Base-by-base conservation (phyloP, 2,113 vertebrate genomes). In the Podilymbus podiceps region DNA sequence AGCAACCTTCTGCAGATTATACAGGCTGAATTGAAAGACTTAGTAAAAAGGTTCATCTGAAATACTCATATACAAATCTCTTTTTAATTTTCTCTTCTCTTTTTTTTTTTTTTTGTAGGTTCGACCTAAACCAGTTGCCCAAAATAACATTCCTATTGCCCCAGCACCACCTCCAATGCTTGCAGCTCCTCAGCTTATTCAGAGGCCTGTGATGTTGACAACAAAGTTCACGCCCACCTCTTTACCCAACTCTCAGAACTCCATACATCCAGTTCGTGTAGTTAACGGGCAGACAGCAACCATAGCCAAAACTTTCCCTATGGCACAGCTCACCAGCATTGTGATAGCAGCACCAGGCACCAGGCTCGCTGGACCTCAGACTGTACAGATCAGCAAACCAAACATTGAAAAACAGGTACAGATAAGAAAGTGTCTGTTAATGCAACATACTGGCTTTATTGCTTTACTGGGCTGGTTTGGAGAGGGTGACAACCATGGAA, bases 141-240 rank as follows among this genome's bases (percentile, higher is more conserved):
- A 99, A 97, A 99, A 99, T 97, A 99, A 99, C 92, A 98, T 99
- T 96, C 99, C 99, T 96, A 99, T 99, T 62, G 99, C 99, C 85
- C 99, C 99, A 66, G 99, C 99, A 44, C 99, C 99, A 62, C 99
- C 99, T 91, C 99, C 99, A 64, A 99, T 99, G 99, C 99, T 99
- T 98, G 99, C 99, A 47, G 99, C 99, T 92, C 99, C 99, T 93
- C 99, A 99, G 85, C 98, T 99, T 95, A 98, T 99, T 91, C 99
- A 99, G 98, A 98, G 99, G 76, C 99, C 99, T 17, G 99, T 99
- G 97, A 99, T 99, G 99, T 90, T 99, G 97, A 98, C 99, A 81
- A 99, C 99, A 60, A 99, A 99, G 97, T 98, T 99, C 97, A 98
- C 99, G 13, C 98, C 99, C 78, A 98, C 98, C 20, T 98, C 98